phyloP scores from a whole-genome alignment of 1,140 invertebrate species.

The Pomacea maculata region DNA sequence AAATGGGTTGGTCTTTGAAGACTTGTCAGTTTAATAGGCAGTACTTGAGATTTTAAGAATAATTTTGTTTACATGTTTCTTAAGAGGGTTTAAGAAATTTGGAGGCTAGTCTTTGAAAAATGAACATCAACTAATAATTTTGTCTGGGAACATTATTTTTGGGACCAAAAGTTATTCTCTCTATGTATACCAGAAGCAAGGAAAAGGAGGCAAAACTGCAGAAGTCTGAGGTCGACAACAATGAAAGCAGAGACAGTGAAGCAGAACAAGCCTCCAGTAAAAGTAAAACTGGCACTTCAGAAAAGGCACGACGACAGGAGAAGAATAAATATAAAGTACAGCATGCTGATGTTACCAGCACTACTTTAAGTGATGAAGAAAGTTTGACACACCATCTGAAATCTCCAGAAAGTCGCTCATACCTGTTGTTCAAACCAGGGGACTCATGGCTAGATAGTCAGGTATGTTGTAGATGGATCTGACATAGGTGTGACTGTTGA shows the following conservation, averaged over 20 bases:
- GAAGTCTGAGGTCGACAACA: neutral
- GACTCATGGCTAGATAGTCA: conserved; percentile 45
- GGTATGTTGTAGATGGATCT: conserved; percentile 9
- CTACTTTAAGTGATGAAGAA: conserved; percentile 24
- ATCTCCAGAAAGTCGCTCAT: conserved; percentile 34
- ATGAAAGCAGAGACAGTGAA: conserved; percentile 5
- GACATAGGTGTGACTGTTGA: neutral
- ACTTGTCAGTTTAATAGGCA: too few relatives aligned
- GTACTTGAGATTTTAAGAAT: too few relatives aligned
- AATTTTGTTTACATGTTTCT: too few relatives aligned
- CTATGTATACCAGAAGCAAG: conserved; percentile 14
- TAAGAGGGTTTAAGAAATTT: too few relatives aligned
- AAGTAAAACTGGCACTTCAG: conserved; percentile 11
- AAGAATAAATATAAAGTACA: conserved; percentile 53
- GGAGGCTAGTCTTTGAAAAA: neutral
- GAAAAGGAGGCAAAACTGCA: neutral
- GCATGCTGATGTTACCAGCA: conserved; percentile 52
- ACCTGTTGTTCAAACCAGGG: conserved; percentile 50
- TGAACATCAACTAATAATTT: neutral
- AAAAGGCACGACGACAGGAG: conserved; percentile 38
- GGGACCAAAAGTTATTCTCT: neutral
- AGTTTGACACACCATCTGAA: conserved; percentile 17
- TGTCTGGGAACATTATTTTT: neutral
- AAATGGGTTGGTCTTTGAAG: too few relatives aligned
- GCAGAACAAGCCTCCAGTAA: conserved; percentile 29